Conservation (phyloP, 2,113 vertebrate genomes). For the Pseudopipra pipra region DNA sequence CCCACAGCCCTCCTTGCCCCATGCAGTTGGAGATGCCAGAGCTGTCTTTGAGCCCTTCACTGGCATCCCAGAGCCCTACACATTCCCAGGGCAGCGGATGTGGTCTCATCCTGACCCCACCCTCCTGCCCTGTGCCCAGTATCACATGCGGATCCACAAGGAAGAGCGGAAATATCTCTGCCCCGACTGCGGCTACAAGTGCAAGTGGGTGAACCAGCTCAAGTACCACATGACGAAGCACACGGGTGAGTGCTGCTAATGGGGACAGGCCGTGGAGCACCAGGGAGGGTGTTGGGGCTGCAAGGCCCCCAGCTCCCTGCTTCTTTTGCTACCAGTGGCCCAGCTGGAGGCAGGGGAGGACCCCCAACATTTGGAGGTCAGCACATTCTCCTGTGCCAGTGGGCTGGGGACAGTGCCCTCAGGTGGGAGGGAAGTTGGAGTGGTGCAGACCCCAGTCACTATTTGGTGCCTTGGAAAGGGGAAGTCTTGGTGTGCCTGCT, state of each 20-base stretch:
- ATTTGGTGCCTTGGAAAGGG: background rate
- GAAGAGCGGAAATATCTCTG: conserved; percentile 96
- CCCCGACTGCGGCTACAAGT: conserved; percentile 96
- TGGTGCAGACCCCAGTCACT: background rate
- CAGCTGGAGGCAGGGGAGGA: background rate
- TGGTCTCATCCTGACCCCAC: background rate
- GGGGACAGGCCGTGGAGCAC: accelerated
- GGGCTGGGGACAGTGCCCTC: too few relatives aligned
- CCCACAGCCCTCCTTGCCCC: background rate
- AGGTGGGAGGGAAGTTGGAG: background rate
- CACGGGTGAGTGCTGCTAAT: conserved; percentile 78
- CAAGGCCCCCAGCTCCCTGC: accelerated
- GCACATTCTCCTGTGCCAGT: background rate
- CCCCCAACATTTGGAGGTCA: background rate
- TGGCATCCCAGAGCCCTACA: background rate
- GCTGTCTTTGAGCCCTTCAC: background rate
- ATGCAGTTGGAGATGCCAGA: background rate
- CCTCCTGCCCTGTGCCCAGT: conserved; percentile 69
- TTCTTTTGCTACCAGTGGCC: background rate
- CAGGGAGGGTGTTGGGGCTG: background rate
- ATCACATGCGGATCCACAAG: conserved; percentile 96
- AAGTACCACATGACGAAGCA: conserved; percentile 99
- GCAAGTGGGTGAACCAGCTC: conserved; percentile 98
- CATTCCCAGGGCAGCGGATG: background rate
- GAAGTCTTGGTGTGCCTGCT: background rate